phyloP scores from a whole-genome alignment of 2,113 vertebrate species.

The Sialia sialis region DNA sequence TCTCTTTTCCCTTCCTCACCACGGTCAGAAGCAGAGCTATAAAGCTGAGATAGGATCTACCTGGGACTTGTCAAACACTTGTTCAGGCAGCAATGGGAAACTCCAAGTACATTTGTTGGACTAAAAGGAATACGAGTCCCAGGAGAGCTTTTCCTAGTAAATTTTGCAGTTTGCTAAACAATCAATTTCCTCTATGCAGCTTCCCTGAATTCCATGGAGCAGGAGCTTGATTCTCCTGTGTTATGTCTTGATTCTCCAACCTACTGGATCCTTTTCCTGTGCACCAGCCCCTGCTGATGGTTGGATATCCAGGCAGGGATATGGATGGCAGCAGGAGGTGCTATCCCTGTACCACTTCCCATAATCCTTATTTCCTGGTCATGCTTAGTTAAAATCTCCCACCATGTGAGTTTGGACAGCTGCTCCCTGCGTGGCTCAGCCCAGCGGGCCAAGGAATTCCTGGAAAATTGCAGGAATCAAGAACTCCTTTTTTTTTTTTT shows the following conservation, averaged over 20 bases:
- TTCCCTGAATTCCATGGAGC: background rate
- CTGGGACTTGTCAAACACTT: background rate
- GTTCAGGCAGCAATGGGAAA: background rate
- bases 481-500: background rate
- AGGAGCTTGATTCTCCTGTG: background rate
- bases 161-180: background rate
- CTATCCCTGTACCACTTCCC: background rate
- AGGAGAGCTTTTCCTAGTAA: background rate
- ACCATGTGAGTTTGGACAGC: conserved; percentile 36
- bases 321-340: background rate
- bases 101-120: background rate
- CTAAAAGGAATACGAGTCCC: background rate
- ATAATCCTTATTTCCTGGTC: background rate
- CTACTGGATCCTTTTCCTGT: background rate
- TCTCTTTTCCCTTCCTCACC: background rate
- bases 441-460: background rate
- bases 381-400: conserved; percentile 22
- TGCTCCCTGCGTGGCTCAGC: conserved; percentile 6
- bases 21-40: background rate
- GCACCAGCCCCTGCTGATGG: background rate
- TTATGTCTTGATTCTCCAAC: background rate
- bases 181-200: background rate
- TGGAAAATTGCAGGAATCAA: conserved; percentile 16
- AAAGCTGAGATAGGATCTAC: background rate
- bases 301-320: background rate